These are phyloP conservation scores for Cryptoblepharus egeriae DNA, from an alignment of 2,797 vertebrate species.

Conservation along the genomic window DNA sequence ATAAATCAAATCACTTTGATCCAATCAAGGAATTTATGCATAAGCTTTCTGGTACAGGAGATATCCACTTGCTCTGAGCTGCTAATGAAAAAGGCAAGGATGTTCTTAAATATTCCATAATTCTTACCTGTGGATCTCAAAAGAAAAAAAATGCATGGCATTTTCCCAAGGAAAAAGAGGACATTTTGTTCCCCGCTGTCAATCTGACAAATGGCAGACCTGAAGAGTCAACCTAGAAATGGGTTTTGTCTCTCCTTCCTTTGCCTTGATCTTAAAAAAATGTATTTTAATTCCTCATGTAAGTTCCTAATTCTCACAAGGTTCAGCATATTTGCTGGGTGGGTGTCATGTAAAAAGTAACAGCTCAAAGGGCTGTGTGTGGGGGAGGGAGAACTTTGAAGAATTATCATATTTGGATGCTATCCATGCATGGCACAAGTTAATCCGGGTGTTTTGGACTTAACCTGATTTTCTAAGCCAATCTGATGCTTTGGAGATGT, in stretches of 20 bases:
- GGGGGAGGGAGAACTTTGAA: neutral
- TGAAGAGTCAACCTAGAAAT: neutral
- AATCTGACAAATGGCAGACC: neutral
- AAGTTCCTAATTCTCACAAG: slow-evolving; percentile 1
- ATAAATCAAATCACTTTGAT: slow-evolving; percentile 31
- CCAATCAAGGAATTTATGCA: neutral
- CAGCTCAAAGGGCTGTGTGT: neutral
- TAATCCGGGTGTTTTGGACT: neutral
- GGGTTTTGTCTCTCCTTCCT: neutral
- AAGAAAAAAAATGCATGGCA: neutral
- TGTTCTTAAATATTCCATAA: accelerated
- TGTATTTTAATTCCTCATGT: neutral
- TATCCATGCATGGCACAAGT: neutral
- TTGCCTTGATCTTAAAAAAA: slow-evolving; percentile 15
- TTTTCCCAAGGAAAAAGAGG: accelerated
- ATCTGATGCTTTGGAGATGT: neutral
- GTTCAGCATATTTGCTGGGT: neutral
- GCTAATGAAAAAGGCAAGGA: slow-evolving; percentile 15
- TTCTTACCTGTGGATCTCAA: neutral
- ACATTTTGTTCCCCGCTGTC: neutral
- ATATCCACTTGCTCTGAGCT: accelerated
- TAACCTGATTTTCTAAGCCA: neutral
- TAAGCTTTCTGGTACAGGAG: neutral
- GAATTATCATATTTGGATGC: neutral
- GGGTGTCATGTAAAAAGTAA: neutral